Conservation (phyloP, 2,113 vertebrate genomes). For the Malaclemys terrapin region DNA sequence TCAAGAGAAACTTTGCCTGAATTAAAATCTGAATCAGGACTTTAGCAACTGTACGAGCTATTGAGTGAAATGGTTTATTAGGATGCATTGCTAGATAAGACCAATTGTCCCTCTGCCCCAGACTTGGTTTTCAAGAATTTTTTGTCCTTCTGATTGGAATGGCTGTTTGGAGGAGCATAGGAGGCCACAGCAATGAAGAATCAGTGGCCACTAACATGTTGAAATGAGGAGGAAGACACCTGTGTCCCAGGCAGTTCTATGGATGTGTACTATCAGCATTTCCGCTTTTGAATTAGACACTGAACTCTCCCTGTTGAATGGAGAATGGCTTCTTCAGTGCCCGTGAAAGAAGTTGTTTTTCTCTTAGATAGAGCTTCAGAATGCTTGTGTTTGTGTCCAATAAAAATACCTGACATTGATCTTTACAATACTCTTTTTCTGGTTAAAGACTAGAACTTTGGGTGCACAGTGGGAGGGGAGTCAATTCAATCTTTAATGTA, state of each 20-base stretch:
- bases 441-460: background rate
- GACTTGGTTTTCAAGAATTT: background rate
- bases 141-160: background rate
- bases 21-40: background rate
- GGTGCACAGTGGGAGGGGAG: background rate
- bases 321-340: background rate
- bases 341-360: background rate
- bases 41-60: background rate
- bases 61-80: accelerated
- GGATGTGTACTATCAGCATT: background rate
- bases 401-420: background rate
- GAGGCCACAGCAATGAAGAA: background rate
- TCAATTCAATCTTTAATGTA: background rate
- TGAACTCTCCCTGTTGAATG: background rate
- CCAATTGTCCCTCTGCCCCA: accelerated
- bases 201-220: background rate
- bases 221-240: background rate
- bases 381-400: background rate
- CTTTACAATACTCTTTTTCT: background rate
- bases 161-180: background rate
- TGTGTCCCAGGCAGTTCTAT: background rate
- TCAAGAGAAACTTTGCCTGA: background rate
- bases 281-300: background rate
- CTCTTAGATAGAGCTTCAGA: background rate
- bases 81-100: background rate